These are phyloP conservation scores for Cecidostiba fungosa DNA, from an alignment of 2,888 invertebrate genomes.

Conservation along the genomic window DNA sequence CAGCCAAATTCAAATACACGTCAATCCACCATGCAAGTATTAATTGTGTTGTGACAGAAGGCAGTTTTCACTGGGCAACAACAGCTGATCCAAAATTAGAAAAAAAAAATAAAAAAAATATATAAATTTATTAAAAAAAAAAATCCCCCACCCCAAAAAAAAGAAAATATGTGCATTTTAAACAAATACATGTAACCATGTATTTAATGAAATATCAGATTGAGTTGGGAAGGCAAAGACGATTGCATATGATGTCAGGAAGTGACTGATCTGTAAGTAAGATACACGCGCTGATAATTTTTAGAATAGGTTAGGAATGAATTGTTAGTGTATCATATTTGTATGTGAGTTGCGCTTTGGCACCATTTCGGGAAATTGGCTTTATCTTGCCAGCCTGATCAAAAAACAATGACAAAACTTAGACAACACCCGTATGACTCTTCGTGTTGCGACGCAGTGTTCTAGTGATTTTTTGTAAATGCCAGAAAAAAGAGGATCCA, in stretches of 20 bases:
- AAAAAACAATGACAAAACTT: conserved; percentile 59
- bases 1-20: conserved; percentile 71
- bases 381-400: conserved; percentile 48
- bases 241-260: conserved; percentile 34
- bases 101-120: conserved; percentile 82
- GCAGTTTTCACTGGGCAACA: conserved; percentile 87
- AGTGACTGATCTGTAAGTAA: conserved; percentile 54
- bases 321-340: conserved; percentile 61
- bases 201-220: conserved; percentile 67
- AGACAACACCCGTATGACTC: conserved; percentile 70
- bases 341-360: conserved; percentile 58
- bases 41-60: conserved; percentile 83
- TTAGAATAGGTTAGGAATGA: conserved; percentile 65
- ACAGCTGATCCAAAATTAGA: conserved; percentile 84
- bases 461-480: conserved; percentile 71
- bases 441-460: conserved; percentile 72
- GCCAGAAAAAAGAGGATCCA: conserved; percentile 70
- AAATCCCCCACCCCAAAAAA: conserved; percentile 64
- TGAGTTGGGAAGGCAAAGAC: conserved; percentile 62
- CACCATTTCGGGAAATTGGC: conserved; percentile 16
- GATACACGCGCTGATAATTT: conserved; percentile 63
- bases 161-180: conserved; percentile 71
- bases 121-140: conserved; percentile 62
- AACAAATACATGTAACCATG: conserved; percentile 69
- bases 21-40: conserved; percentile 79